phyloP scores from a whole-genome alignment of 2,113 vertebrate species.

The Lamprologus tigripictilis region DNA sequence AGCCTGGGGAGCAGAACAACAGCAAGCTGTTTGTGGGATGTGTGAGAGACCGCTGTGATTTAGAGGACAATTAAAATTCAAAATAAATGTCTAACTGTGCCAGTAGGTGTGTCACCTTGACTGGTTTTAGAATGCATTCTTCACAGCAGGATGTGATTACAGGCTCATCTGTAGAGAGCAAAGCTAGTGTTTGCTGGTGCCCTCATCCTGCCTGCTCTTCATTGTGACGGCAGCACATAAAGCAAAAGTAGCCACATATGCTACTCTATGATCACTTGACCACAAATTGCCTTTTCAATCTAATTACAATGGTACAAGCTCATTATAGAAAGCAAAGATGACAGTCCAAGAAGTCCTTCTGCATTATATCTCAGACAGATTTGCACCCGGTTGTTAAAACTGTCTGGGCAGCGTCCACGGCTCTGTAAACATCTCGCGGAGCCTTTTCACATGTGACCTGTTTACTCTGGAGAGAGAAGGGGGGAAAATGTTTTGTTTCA shows the following conservation, averaged over 20 bases:
- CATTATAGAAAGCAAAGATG: conserved; percentile 11
- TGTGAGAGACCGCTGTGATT: neutral
- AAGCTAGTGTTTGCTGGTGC: neutral
- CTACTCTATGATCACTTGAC: conserved; percentile 20
- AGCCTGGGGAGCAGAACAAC: neutral
- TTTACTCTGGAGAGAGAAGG: neutral
- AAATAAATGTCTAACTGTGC: neutral
- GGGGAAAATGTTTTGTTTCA: neutral
- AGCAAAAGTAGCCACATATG: conserved; percentile 12
- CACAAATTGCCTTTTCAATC: neutral
- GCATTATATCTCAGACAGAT: conserved; percentile 42
- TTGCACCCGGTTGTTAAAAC: conserved; percentile 45
- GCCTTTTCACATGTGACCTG: neutral
- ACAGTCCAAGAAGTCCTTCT: neutral
- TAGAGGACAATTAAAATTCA: conserved; percentile 9
- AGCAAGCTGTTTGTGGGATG: neutral
- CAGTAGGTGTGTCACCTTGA: neutral
- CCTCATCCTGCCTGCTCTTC: neutral
- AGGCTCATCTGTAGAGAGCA: conserved; percentile 1
- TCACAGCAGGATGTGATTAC: conserved; percentile 35
- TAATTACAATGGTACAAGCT: neutral
- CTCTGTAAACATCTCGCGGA: neutral
- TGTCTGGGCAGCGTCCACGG: conserved; percentile 30
- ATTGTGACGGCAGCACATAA: conserved; percentile 1
- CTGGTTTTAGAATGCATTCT: neutral